Evolutionary conservation across 2,888 invertebrate species (phyloP), one percentile per base, ranked within the genome.

Genomic region (Trypoxylon attenuatum): DNA sequence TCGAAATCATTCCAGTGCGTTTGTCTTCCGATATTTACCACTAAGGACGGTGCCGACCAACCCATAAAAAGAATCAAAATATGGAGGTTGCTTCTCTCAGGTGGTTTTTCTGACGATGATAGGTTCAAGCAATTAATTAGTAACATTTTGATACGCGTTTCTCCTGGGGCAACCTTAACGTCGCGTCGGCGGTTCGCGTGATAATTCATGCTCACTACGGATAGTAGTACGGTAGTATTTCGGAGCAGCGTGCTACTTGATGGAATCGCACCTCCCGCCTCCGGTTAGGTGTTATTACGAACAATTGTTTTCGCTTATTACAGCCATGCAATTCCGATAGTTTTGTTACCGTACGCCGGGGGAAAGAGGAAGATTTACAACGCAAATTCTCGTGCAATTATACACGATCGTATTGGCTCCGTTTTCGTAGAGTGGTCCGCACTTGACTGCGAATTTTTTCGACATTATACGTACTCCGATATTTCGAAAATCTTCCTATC

Each of bases 301-400:
- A 66, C 77, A 72, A 76, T 77, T 73, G 78, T 75, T 63, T 55
- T 69, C 68, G 57, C 71, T 77, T 72, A 73, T 77, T 79, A 71
- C 66, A 59, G 69, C 53, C 69, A 63, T 68, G 69, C 68, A 38
- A 62, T 68, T 71, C 62, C 53, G 42, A 23, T 54, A 22, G 29
- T 19, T 57, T 41, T 10, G 18, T 43, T n/a, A n/a, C n/a, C n/a
- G n/a, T n/a, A n/a, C n/a, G n/a, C n/a, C n/a, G n/a, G n/a, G n/a
- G n/a, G n/a, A n/a, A n/a, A n/a, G n/a, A n/a, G n/a, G n/a, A n/a
- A n/a, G n/a, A n/a, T n/a, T n/a, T n/a, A n/a, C n/a, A n/a, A n/a
- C n/a, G n/a, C n/a, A n/a, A n/a, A n/a, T n/a, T n/a, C n/a, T n/a
- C n/a, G n/a, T n/a, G n/a, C n/a, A n/a, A n/a, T n/a, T n/a, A n/a